Evolutionary conservation across 2,888 invertebrate species (phyloP).

Genomic region (Polyommatus icarus): DNA sequence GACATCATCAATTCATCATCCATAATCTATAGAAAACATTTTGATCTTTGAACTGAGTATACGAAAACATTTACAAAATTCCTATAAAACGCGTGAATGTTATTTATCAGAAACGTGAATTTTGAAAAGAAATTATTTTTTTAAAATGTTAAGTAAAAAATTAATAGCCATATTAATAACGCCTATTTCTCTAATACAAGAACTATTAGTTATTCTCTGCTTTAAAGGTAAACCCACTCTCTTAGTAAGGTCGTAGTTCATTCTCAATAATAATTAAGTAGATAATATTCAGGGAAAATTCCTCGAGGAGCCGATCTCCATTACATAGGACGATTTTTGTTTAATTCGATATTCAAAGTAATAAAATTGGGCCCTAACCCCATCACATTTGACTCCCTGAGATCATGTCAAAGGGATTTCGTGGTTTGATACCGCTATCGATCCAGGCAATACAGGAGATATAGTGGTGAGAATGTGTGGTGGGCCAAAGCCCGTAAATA

Average conservation of each 20-base stretch:
- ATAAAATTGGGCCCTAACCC: too few relatives aligned
- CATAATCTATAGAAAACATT: not conserved
- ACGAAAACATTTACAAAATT: not conserved
- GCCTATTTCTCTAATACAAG: not conserved
- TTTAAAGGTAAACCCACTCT: not conserved
- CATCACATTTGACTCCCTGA: too few relatives aligned
- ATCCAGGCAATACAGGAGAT: too few relatives aligned
- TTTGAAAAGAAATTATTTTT: not conserved
- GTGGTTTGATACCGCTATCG: too few relatives aligned
- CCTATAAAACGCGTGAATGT: not conserved
- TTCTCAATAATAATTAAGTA: not conserved
- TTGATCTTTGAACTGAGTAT: not conserved
- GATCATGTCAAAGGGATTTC: too few relatives aligned
- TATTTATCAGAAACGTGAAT: not conserved
- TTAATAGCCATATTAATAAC: not conserved
- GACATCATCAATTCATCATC: constrained; percentile 14
- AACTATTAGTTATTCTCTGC: not conserved
- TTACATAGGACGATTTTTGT: not conserved
- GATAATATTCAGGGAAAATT: not conserved
- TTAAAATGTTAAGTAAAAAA: not conserved
- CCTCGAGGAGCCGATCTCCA: not conserved
- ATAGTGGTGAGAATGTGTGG: too few relatives aligned
- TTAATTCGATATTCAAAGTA: not conserved
- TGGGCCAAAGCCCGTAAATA: too few relatives aligned
- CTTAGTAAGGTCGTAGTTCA: not conserved